Evolutionary conservation across 1,140 invertebrate species (phyloP).

Genomic region (Scaptomyza graminum): DNA sequence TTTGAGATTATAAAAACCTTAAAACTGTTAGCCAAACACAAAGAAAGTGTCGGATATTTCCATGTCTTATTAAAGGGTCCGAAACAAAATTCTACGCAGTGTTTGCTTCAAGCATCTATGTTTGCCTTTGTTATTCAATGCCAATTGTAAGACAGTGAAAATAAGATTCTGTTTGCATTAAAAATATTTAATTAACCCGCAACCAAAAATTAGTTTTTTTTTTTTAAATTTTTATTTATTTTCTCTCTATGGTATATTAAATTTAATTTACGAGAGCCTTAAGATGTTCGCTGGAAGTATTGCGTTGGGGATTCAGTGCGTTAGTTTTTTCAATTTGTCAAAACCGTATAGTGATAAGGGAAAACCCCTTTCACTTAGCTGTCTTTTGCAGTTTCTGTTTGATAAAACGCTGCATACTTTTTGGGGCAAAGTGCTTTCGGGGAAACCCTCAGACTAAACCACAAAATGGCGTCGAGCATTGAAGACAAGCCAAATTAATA

Average conservation of each 20-base stretch:
- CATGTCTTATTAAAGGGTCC: constrained; percentile 55
- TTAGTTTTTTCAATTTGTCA: constrained; percentile 15
- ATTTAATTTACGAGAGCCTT: no score
- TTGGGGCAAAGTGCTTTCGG: constrained; percentile 34
- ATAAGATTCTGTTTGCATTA: constrained; percentile 15
- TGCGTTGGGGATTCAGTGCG: no score
- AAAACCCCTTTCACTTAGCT: constrained; percentile 7
- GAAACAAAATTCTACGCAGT: constrained; percentile 29
- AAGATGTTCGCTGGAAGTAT: no score
- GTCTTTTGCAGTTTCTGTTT: constrained; percentile 34
- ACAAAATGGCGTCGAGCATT: constrained; percentile 30
- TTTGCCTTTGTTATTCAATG: constrained; percentile 51
- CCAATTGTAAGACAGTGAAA: constrained; percentile 42
- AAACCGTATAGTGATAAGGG: constrained; percentile 10
- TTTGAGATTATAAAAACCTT: no score
- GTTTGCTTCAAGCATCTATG: constrained; percentile 57
- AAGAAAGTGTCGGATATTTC: no score
- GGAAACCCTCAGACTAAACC: background rate
- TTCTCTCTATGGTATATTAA: no score
- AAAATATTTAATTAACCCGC: no score
- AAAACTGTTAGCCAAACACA: no score
- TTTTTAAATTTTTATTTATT: no score
- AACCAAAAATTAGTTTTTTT: no score
- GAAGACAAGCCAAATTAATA: constrained; percentile 65
- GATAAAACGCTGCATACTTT: constrained; percentile 57